Base-by-base conservation (phyloP, 2,888 invertebrate genomes). In the Lycaena phlaeas region DNA sequence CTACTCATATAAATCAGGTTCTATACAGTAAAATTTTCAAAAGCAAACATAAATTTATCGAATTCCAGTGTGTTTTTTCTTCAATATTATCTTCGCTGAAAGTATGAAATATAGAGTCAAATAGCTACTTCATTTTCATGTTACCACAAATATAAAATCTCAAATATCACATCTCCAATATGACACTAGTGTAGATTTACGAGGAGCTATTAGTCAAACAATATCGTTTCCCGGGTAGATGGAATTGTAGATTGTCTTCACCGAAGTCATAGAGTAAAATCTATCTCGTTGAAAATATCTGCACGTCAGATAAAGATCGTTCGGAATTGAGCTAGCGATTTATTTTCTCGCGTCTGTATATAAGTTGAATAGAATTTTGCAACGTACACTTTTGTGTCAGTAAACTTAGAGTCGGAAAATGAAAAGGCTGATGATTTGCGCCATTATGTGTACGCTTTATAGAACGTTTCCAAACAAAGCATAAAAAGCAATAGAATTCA, bases 151-250 rank as follows among this genome's bases (percentile, higher is more conserved):
- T 40, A 30, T 26, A 40, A 25, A 30, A 31, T 40, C 39, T 46
- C 47, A 45, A 40, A 46, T 44, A 57, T 64, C 61, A 4, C 54
- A 62, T 66, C 59, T 65, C 62, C 64, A 66, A 68, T 68, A 70
- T 62, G 61, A 65, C 57, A 59, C 63, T 44, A 49, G 48, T 53
- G 48, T 50, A 56, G 59, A 52, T 64, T 61, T 57, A 57, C 60
- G 54, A 53, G 54, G 51, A 47, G 51, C 66, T 61, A 69, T 73
- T 68, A 69, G 68, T 72, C 66, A 69, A 69, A 71, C 65, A 65
- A 65, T 67, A 68, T 70, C 64, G 50, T 59, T 57, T 60, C 59
- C 57, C 56, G 58, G 54, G 46, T 53, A 46, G 52, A 61, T 56
- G 55, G 61, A 59, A 52, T 54, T 53, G 53, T 50, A 50, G 56